Base-by-base conservation (phyloP, 2,797 vertebrate genomes). In the Margarornis squamiger region DNA sequence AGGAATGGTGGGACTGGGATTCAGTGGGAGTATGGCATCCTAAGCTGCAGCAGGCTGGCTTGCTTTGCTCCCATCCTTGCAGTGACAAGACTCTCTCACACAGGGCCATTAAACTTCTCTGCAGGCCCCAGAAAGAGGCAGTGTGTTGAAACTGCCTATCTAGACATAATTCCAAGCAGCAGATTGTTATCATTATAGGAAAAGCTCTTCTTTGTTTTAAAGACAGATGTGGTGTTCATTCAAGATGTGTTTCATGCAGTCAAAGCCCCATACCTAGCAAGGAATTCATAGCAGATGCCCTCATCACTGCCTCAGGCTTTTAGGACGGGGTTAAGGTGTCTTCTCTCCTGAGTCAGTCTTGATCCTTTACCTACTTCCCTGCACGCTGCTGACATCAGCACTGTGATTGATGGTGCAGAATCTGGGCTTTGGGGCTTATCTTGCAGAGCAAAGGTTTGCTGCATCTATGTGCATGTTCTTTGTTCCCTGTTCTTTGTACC, bases 401-500 rank as follows among this genome's bases (percentile, higher is more conserved):
- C 54, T 61, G 73, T 46, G 62, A 45, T 4, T 20, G 59, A n/a
- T 45, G 52, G 34, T 24, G 70, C 87, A 81, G 66, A 73, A 55
- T 54, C 39, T 45, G 62, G 43, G 76, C 20, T 86, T 66, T 70
- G 66, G 66, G 63, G 51, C 46, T 91, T 93, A 78, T 86, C 85
- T 83, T 38, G 63, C 59, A 34, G 62, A 75, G 79, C 73, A 91
- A 85, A 91, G 75, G 79, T 86, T 75, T 59, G 54, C 41, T 62
- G 41, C 49, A 41, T 67, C 68, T 45, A 0, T 6, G 14, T 16
- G 68, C 7, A 1, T 0, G 0, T 84, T 76, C 1, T 1, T 73
- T 67, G 73, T 77, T 62, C 46, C n/a, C 58, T 73, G 84, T 27
- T 76, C 92, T 90, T 94, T 93, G 87, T 46, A 77, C 81, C 57